phyloP scores from a whole-genome alignment of 2,888 invertebrate genomes.

The Lydus trimaculatus region DNA sequence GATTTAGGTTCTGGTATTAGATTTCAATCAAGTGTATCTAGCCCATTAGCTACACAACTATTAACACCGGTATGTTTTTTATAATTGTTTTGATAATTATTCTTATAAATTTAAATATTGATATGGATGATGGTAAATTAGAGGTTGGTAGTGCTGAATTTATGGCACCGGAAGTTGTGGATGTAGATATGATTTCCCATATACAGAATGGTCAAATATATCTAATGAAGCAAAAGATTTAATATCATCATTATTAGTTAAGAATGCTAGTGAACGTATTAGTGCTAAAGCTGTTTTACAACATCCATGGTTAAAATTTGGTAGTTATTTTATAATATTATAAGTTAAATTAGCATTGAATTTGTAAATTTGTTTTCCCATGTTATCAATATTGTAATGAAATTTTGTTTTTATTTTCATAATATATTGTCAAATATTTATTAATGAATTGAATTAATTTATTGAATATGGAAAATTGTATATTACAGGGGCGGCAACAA shows the following conservation, averaged over 20 bases:
- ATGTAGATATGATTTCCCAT: conserved; percentile 80
- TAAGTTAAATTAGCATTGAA: too few relatives aligned
- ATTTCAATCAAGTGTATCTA: conserved; percentile 82
- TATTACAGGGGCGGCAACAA: too few relatives aligned
- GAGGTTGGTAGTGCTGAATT: conserved; percentile 91
- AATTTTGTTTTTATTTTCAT: too few relatives aligned
- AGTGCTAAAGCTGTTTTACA: conserved; percentile 85
- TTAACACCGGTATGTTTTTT: conserved; percentile 82
- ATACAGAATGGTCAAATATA: conserved; percentile 87
- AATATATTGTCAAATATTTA: too few relatives aligned
- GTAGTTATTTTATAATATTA: too few relatives aligned
- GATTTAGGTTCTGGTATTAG: conserved; percentile 96
- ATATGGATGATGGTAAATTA: conserved; percentile 14
- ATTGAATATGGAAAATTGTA: too few relatives aligned
- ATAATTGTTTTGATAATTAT: conserved; percentile 6
- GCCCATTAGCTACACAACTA: conserved; percentile 90
- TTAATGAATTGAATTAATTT: too few relatives aligned
- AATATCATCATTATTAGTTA: conserved; percentile 86
- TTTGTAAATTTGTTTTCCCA: too few relatives aligned
- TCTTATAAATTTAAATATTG: neutral
- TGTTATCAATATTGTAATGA: too few relatives aligned
- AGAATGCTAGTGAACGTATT: conserved; percentile 85
- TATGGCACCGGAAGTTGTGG: conserved; percentile 94
- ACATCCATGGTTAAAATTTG: conserved; percentile 74
- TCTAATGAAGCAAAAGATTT: conserved; percentile 93